Evolutionary conservation across 2,113 vertebrate genomes (phyloP).

Genomic region (Dendrocopos noguchii): DNA sequence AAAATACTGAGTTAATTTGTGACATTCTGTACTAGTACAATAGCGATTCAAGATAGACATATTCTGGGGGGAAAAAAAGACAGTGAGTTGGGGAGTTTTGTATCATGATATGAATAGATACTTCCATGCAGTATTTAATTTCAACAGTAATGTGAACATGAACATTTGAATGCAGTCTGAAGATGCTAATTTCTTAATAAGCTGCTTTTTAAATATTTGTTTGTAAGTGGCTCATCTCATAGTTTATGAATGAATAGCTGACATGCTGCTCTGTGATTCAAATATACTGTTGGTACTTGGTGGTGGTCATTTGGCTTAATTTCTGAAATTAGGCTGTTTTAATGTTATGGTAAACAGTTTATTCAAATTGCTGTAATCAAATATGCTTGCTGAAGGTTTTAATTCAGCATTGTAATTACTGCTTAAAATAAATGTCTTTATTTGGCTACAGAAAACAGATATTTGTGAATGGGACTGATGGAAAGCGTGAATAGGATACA

Average conservation of each 20-base stretch:
- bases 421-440: constrained; percentile 17
- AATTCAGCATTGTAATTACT: constrained; percentile 50
- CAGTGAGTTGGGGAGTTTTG: background rate
- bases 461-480: constrained; percentile 40
- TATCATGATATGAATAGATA: background rate
- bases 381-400: constrained; percentile 35
- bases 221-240: background rate
- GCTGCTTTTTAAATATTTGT: background rate
- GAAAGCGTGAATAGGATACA: constrained; percentile 5
- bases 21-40: constrained; percentile 23
- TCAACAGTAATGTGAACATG: background rate
- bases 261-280: background rate
- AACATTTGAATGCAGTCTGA: background rate
- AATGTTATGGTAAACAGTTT: constrained; percentile 28
- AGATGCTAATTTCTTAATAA: background rate
- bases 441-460: background rate
- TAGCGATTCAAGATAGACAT: constrained; percentile 3
- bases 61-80: background rate
- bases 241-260: background rate
- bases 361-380: constrained; percentile 62
- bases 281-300: background rate
- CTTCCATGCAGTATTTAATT: background rate
- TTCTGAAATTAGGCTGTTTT: constrained; percentile 35
- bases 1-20: constrained; percentile 61
- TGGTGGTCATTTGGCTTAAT: constrained; percentile 51